Evolutionary conservation across 1,140 invertebrate species (phyloP).

Genomic region (Nautilus pompilius): DNA sequence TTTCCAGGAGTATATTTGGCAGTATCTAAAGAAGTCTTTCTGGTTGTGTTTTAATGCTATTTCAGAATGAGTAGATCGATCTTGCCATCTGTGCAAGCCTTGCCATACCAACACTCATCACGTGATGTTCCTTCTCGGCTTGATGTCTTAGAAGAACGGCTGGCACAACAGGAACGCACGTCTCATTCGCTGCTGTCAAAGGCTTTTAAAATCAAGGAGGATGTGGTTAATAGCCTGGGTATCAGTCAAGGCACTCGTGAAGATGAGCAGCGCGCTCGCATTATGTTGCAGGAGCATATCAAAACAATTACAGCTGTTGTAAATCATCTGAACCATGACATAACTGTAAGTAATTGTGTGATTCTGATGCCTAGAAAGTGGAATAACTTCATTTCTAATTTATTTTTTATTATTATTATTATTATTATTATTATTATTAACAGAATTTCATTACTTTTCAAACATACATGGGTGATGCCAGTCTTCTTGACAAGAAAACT

Average conservation of each 20-base stretch:
- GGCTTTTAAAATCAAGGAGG: constrained; percentile 52
- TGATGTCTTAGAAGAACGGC: constrained; percentile 37
- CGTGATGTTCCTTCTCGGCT: constrained; percentile 9
- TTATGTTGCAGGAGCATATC: constrained; percentile 51
- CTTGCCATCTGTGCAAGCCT: neutral
- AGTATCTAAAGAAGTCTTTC: neutral
- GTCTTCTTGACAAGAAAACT: no score
- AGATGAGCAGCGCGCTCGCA: constrained; percentile 39
- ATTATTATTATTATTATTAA: neutral
- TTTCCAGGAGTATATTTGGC: no score
- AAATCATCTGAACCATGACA: constrained; percentile 47
- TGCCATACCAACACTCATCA: neutral
- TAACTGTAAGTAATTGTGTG: constrained; percentile 49
- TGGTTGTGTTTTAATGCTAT: neutral
- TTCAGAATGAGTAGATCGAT: neutral
- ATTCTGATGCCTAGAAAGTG: no score
- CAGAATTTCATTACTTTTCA: neutral
- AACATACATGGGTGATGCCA: no score
- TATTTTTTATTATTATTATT: no score
- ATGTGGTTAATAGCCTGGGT: constrained; percentile 51
- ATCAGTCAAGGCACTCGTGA: constrained; percentile 52
- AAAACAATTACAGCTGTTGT: constrained; percentile 51
- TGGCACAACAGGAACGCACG: constrained; percentile 36
- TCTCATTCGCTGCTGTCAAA: constrained; percentile 37
- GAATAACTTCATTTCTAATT: no score